Conservation (phyloP, 2,888 invertebrate species). For the Anarsia innoxiella region DNA sequence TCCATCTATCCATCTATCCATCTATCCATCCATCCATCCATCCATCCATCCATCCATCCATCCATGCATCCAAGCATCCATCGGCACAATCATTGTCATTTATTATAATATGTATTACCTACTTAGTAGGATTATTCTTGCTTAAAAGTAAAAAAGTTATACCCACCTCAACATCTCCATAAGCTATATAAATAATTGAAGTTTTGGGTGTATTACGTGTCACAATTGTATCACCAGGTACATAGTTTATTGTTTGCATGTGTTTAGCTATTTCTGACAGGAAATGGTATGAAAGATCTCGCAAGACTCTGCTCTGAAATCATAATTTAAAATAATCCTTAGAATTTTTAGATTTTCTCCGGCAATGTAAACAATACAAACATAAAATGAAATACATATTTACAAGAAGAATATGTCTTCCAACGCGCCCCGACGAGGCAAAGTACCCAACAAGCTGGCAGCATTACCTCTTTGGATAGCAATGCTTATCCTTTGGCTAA, state of each 20-base stretch:
- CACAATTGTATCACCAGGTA: conserved; percentile 54
- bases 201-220: conserved; percentile 41
- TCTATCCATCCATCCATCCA: neutral
- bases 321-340: neutral
- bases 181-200: conserved; percentile 48
- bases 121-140: neutral
- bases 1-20: too few relatives aligned
- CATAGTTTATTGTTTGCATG: conserved; percentile 52
- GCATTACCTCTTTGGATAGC: too few relatives aligned
- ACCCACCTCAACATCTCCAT: conserved; percentile 61
- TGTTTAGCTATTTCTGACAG: conserved; percentile 46
- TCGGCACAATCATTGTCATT: neutral
- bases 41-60: neutral
- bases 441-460: neutral
- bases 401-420: conserved; percentile 1
- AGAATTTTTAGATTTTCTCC: neutral
- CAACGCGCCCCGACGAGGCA: neutral
- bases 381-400: conserved; percentile 1
- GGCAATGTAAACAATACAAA: neutral
- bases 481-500: too few relatives aligned
- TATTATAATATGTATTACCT: too few relatives aligned
- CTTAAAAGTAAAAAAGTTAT: neutral
- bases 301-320: conserved; percentile 42
- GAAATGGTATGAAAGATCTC: conserved; percentile 46
- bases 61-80: neutral